phyloP scores from a whole-genome alignment of 1,140 invertebrate genomes.

The Drosophila oshimai region DNA sequence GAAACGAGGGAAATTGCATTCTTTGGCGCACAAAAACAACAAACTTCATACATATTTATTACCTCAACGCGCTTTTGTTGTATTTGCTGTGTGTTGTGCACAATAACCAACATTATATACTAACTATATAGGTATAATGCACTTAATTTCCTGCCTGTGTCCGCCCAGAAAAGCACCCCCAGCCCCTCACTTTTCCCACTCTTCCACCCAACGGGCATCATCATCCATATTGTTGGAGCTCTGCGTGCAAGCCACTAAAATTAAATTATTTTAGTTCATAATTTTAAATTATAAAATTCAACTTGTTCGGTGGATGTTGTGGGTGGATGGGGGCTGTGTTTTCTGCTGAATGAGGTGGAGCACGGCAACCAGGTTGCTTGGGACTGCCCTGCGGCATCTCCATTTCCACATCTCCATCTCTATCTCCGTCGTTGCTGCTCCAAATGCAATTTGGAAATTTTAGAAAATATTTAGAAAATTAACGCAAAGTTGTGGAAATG shows the following conservation, averaged over 20 bases:
- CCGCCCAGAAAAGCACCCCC: neutral
- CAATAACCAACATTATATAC: conserved; percentile 52
- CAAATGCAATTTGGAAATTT: conserved; percentile 72
- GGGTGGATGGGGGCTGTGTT: neutral
- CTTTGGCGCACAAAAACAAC: conserved; percentile 69
- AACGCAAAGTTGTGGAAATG: conserved; percentile 78
- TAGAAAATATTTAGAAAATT: conserved; percentile 79
- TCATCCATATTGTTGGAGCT: conserved; percentile 13
- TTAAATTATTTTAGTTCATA: conserved; percentile 80
- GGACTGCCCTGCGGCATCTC: conserved; percentile 43
- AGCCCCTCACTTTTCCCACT: too few relatives aligned
- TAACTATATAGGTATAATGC: conserved; percentile 55
- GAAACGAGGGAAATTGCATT: conserved; percentile 59
- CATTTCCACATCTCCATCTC: neutral
- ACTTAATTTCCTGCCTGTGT: conserved; percentile 65
- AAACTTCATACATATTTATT: conserved; percentile 77
- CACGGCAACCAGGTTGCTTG: conserved; percentile 47
- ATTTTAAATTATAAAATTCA: conserved; percentile 77
- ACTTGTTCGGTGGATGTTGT: conserved; percentile 18
- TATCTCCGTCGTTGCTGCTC: neutral
- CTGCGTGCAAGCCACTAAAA: conserved; percentile 73
- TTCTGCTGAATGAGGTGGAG: conserved; percentile 40
- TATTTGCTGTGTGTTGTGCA: conserved; percentile 56
- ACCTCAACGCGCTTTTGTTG: conserved; percentile 72
- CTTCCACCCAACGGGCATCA: neutral